Evolutionary conservation across 2,797 vertebrate genomes (phyloP).

Genomic region (Halcyon smyrnensis): DNA sequence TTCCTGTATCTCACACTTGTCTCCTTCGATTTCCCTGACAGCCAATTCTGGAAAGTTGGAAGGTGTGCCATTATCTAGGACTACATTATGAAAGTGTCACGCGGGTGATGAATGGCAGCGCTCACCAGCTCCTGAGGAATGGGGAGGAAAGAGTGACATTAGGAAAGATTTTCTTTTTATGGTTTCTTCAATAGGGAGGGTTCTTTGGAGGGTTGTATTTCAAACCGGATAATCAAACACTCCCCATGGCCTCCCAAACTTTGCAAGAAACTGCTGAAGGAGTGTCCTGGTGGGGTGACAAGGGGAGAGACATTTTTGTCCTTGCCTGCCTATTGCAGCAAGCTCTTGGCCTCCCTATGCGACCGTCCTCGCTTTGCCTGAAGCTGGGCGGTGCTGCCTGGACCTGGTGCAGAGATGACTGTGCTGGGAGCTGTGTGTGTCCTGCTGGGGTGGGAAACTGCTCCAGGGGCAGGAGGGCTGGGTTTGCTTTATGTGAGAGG

Average conservation of each 20-base stretch:
- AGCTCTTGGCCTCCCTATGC: accelerated
- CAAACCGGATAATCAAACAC: conserved; percentile 11
- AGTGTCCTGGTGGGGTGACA: neutral
- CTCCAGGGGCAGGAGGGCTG: neutral
- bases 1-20: conserved; percentile 44
- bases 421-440: accelerated
- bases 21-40: conserved; percentile 71
- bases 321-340: accelerated
- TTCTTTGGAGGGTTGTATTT: conserved; percentile 60
- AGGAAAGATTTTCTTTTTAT: conserved; percentile 69
- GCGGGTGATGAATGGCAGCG: conserved; percentile 55
- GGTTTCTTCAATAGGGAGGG: conserved; percentile 53
- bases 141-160: conserved; percentile 51
- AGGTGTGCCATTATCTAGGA: conserved; percentile 54
- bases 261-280: neutral
- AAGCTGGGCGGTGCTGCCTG: neutral
- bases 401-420: neutral
- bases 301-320: accelerated
- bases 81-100: conserved; percentile 70
- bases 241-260: conserved; percentile 1
- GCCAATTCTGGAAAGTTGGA: conserved; percentile 60
- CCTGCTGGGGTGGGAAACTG: neutral
- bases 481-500: neutral
- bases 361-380: neutral
- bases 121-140: conserved; percentile 34